Evolutionary conservation across 2,888 invertebrate genomes (phyloP), one percentile per base, ranked within the genome.

Genomic region (Eupeodes latifasciatus): DNA sequence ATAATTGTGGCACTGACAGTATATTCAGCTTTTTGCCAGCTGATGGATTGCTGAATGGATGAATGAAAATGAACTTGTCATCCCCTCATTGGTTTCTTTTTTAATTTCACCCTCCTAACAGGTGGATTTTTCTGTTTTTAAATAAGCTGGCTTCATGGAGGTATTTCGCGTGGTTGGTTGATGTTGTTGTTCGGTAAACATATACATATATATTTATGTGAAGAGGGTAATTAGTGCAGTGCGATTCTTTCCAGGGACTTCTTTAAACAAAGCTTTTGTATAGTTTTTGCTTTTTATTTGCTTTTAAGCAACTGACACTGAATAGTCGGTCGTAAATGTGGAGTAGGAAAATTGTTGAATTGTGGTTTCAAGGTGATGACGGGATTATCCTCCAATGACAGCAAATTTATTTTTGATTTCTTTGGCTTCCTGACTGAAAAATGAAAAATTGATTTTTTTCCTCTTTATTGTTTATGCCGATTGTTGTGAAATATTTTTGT

Each of bases 191-290:
- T 27, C 27, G 2, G 2, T 27, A 19, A 1, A 19, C 19, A 19
- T 19, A 19, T 19, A 19, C 1, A 19, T 19, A 27, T 27, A 11
- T 69, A 53, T 16, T n/a, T 7, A 9, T 49, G 59, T 74, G 79
- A 79, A 74, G 67, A 53, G 80, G 67, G 79, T 84, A 84, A 84
- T 84, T 79, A 84, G 83, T 74, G 53, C 19, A 71, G 16, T 67
- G 64, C 49, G 19, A 57, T 71, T 78, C 66, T 79, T 78, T 83
- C 59, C 27, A 83, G 47, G 72, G 78, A 61, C 66, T 72, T 82
- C 55, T 78, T 57, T 34, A 27, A 27, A 27, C 2, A 27, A 27
- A 27, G 27, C 27, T 27, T 27, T 27, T 27, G 27, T 27, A 27
- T 27, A 27, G 27, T 27, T 40, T 40, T 49, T 55, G 49, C 12